phyloP scores from a whole-genome alignment of 92 coral and sea anemone genomes.

The Palythoa caribaeorum region DNA sequence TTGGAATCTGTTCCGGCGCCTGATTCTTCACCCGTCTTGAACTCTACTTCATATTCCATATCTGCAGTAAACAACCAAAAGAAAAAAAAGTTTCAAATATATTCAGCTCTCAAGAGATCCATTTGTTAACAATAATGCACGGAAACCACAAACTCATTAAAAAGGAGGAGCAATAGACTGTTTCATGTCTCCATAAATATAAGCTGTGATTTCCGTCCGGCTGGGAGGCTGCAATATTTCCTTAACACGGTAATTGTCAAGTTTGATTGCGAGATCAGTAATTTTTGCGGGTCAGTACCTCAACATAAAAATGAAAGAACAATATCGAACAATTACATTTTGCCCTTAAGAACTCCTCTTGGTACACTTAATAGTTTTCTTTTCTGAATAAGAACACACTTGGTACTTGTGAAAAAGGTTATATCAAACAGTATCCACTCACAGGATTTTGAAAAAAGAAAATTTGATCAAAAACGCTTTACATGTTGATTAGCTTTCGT shows the following conservation, averaged over 20 bases:
- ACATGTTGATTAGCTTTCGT: neutral
- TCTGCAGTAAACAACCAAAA: conserved; percentile 38
- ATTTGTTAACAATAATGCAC: neutral
- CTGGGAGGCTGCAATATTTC: neutral
- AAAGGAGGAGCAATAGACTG: neutral
- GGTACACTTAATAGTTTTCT: neutral
- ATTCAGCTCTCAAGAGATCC: neutral
- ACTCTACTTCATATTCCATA: conserved; percentile 79
- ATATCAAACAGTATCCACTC: neutral
- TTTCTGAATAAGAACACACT: neutral
- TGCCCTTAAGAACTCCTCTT: neutral
- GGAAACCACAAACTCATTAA: neutral
- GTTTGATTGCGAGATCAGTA: neutral
- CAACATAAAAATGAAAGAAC: neutral
- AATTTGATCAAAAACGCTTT: neutral
- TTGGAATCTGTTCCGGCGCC: conserved; percentile 81
- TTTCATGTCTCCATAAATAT: neutral
- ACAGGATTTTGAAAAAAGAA: neutral
- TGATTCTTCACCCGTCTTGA: conserved; percentile 81
- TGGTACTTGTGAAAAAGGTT: neutral
- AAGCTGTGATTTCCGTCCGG: neutral
- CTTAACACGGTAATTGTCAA: neutral
- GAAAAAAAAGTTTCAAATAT: neutral
- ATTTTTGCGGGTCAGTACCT: neutral
- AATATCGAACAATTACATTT: neutral